Evolutionary conservation across 2,797 vertebrate species (phyloP).

Genomic region (Antennarius maculatus): DNA sequence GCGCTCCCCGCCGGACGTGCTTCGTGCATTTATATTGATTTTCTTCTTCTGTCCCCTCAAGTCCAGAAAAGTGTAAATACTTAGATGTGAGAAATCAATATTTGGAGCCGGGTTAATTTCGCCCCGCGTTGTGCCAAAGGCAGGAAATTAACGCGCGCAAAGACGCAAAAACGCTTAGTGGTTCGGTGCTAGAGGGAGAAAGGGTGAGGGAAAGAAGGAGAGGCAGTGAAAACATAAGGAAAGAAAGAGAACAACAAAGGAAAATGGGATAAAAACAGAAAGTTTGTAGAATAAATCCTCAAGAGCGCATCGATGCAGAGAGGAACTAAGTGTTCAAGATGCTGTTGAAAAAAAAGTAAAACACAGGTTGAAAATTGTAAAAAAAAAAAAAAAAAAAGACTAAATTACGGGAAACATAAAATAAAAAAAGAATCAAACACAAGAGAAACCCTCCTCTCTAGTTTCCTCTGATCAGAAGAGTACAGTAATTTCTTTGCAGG

Average conservation of each 20-base stretch:
- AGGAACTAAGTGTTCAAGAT: neutral
- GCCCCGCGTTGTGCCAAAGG: slow-evolving; percentile 2
- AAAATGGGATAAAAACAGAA: neutral
- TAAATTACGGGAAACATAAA: neutral
- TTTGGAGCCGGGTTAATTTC: slow-evolving; percentile 9
- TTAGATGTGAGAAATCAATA: slow-evolving; percentile 39
- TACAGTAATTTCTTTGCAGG: no score
- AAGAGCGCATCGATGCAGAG: no score
- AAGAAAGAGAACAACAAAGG: neutral
- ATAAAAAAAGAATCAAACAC: no score
- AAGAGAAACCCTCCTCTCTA: no score
- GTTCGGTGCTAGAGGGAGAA: no score
- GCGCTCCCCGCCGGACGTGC: slow-evolving; percentile 15
- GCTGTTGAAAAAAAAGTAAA: neutral
- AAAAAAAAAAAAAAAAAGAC: neutral
- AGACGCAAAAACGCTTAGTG: neutral
- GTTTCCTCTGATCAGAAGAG: no score
- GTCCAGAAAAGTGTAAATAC: slow-evolving; percentile 14
- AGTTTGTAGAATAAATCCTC: neutral
- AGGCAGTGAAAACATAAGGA: neutral
- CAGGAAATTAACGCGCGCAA: neutral
- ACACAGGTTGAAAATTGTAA: no score
- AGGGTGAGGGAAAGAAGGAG: neutral
- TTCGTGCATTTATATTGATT: slow-evolving; percentile 20
- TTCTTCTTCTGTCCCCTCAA: slow-evolving; percentile 4